Evolutionary conservation across 2,888 invertebrate genomes (phyloP), one percentile per base, ranked within the genome.

Genomic region (Machimus atricapillus): DNA sequence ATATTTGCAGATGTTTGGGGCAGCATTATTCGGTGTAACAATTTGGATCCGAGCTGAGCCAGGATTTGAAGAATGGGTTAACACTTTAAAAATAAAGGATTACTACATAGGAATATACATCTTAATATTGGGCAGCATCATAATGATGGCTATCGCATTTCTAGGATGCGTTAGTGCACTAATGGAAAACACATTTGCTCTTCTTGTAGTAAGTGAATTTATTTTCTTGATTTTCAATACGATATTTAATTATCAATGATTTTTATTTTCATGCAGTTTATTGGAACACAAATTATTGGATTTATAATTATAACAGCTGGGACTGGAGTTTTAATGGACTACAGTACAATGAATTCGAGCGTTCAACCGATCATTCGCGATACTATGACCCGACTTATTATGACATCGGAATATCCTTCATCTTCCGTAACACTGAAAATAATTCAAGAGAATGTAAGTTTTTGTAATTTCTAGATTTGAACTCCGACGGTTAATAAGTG

Each of bases 21-120:
- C 95, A 0, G 94, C 95, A 12, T 93, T 97, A 90, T 96, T 97
- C 90, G 96, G 96, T 0, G 93, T 97, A 14, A 95, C 96, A 87
- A 93, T 97, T 85, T 97, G 97, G 97, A 94, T 97, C 89, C 94
- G 96, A 89, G 94, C 96, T 86, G 97, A 98, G 90, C 95, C 96
- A 0, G 96, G 96, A 4, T 96, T 97, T 90, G 95, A 95, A 90
- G 96, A 97, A 90, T 97, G 97, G 96, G 95, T 97, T 89, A 94
- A 94, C 78, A 95, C 96, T 87, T 92, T 98, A 88, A 94, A 96
- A 87, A 95, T 97, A 76, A 93, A 95, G 89, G 94, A 95, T 88
- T 97, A 96, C 92, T 97, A 97, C 93, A 96, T 95, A 88, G 98
- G 97, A 1, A 94, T 97, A 89, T 98, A 97, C 91, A 94, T 98